These are phyloP conservation scores for Cataglyphis hispanica DNA, from an alignment of 1,140 invertebrate species.

Conservation along the genomic window DNA sequence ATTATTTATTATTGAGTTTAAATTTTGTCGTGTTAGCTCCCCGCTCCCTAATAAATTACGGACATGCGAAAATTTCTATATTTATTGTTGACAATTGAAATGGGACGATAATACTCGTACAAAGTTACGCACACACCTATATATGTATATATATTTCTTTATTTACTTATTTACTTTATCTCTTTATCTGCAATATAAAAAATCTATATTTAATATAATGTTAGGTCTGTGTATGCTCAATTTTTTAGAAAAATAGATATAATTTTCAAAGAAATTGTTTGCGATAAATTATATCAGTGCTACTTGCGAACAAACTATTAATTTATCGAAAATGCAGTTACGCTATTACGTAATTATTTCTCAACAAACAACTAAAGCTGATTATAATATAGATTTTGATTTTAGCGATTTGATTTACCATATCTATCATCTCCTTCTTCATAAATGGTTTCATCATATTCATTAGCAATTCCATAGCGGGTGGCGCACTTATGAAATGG, in stretches of 20 bases:
- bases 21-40: too few relatives aligned
- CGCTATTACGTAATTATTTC: background rate
- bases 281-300: background rate
- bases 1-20: background rate
- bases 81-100: background rate
- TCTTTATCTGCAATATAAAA: background rate
- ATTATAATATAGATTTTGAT: background rate
- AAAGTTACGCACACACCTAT: too few relatives aligned
- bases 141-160: too few relatives aligned
- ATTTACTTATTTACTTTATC: too few relatives aligned
- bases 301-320: background rate
- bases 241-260: background rate
- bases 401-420: slow-evolving; percentile 46
- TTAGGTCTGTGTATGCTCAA: background rate
- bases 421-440: slow-evolving; percentile 88
- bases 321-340: background rate
- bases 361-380: background rate
- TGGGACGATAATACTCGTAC: too few relatives aligned
- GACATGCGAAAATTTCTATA: background rate
- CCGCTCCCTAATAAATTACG: background rate
- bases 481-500: slow-evolving; percentile 89
- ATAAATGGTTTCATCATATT: slow-evolving; percentile 89
- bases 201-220: background rate
- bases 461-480: slow-evolving; percentile 89
- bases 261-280: background rate